These are phyloP conservation scores for Syrmaticus mikado DNA, from an alignment of 2,113 vertebrate genomes.

Conservation along the genomic window DNA sequence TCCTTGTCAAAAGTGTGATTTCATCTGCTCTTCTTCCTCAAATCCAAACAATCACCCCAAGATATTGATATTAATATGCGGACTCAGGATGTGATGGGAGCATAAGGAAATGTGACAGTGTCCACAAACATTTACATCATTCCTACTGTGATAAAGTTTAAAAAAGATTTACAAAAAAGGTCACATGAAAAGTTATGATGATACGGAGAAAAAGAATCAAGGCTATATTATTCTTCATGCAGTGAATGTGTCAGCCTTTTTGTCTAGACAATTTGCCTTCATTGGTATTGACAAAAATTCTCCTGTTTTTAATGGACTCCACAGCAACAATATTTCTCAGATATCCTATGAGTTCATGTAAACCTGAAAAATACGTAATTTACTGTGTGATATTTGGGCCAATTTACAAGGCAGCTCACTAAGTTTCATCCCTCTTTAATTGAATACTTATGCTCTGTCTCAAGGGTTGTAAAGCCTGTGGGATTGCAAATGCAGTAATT, in stretches of 20 bases:
- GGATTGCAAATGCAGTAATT: not conserved
- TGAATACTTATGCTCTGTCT: not conserved
- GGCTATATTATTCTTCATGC: not conserved
- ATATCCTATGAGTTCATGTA: not conserved
- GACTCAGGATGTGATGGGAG: not conserved
- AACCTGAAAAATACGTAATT: constrained; percentile 9
- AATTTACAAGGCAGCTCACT: constrained; percentile 4
- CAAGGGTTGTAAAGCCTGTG: not conserved
- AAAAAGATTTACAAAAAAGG: not conserved
- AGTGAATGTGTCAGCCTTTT: not conserved
- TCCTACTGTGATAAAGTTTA: not conserved
- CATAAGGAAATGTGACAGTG: not conserved
- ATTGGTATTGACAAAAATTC: not conserved
- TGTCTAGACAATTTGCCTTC: not conserved
- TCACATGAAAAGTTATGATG: not conserved
- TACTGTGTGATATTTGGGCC: not conserved
- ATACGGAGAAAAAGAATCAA: not conserved
- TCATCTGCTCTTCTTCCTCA: not conserved
- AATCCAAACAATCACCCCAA: not conserved
- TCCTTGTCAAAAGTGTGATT: not conserved
- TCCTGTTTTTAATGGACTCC: not conserved
- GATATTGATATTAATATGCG: not conserved
- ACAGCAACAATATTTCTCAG: not conserved
- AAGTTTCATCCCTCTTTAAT: not conserved
- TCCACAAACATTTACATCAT: not conserved